phyloP scores from a whole-genome alignment of 1,140 invertebrate genomes.

The Calliphora vicina region DNA sequence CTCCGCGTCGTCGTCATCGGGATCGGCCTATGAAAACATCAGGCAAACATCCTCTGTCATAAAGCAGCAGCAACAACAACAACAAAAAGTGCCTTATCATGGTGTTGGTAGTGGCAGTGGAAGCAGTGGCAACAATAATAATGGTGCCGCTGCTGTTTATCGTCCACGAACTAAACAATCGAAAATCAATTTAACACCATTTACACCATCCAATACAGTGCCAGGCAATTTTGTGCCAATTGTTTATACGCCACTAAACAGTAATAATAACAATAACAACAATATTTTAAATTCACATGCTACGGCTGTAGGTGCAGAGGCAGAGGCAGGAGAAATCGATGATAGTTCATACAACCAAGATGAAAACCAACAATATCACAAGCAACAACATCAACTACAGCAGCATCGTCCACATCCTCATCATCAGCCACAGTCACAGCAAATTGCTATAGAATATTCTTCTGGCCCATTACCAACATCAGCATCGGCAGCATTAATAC shows the following conservation, averaged over 20 bases:
- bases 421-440: slow-evolving; percentile 46
- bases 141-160: slow-evolving; percentile 42
- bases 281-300: slow-evolving; percentile 58
- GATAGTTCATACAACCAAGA: slow-evolving; percentile 26
- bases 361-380: slow-evolving; percentile 3
- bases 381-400: slow-evolving; percentile 45
- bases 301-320: slow-evolving; percentile 48
- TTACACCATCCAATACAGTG: slow-evolving; percentile 60
- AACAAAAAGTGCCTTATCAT: slow-evolving; percentile 36
- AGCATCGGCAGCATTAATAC: neutral
- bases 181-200: slow-evolving; percentile 62
- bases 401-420: slow-evolving; percentile 46
- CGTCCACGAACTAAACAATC: slow-evolving; percentile 57
- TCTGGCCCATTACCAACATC: slow-evolving; percentile 16
- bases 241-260: slow-evolving; percentile 59
- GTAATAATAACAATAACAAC: slow-evolving; percentile 44
- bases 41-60: slow-evolving; percentile 36
- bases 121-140: too few species aligned
- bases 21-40: slow-evolving; percentile 40
- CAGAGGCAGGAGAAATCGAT: slow-evolving; percentile 45
- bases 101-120: slow-evolving; percentile 38
- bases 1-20: neutral
- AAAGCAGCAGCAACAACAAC: slow-evolving; percentile 43
- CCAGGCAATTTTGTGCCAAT: slow-evolving; percentile 62
- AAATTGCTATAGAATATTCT: slow-evolving; percentile 19